Evolutionary conservation across 1,140 invertebrate species (phyloP).

Genomic region (Drosophila miranda): DNA sequence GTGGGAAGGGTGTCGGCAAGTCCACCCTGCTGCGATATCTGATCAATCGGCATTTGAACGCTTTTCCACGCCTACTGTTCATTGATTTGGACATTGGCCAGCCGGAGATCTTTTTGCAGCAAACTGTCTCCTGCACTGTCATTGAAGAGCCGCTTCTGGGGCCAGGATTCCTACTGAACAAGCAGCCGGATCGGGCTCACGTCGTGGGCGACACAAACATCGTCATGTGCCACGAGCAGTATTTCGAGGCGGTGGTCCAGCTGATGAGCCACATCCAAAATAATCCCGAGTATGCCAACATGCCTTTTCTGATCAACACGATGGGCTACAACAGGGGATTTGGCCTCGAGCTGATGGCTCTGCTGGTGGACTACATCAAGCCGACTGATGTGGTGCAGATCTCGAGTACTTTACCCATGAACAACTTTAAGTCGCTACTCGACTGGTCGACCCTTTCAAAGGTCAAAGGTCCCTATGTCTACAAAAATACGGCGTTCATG

Average conservation of each 20-base stretch:
- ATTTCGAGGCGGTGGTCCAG: constrained; percentile 83
- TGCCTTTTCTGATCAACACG: constrained; percentile 86
- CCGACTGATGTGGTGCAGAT: constrained; percentile 85
- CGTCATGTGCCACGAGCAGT: constrained; percentile 82
- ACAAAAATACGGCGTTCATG: constrained; percentile 28
- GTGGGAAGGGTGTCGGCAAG: constrained; percentile 90
- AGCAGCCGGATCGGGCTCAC: constrained; percentile 73
- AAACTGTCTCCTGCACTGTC: constrained; percentile 86
- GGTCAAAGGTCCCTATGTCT: constrained; percentile 51
- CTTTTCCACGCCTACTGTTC: constrained; percentile 83
- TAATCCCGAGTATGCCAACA: constrained; percentile 57
- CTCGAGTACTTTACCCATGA: constrained; percentile 77
- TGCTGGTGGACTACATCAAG: constrained; percentile 81
- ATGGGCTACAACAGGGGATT: constrained; percentile 86
- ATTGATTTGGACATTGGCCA: constrained; percentile 92
- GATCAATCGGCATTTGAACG: constrained; percentile 85
- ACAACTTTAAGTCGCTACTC: constrained; percentile 83
- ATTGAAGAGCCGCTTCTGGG: constrained; percentile 86
- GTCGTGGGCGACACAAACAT: constrained; percentile 84
- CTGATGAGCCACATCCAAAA: constrained; percentile 75
- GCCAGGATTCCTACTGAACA: constrained; percentile 85
- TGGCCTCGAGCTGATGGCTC: constrained; percentile 83
- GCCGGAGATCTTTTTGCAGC: constrained; percentile 88
- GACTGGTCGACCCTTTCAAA: constrained; percentile 68
- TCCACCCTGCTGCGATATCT: constrained; percentile 87